phyloP scores from a whole-genome alignment of 2,113 vertebrate species.

The Saiga tatarica region DNA sequence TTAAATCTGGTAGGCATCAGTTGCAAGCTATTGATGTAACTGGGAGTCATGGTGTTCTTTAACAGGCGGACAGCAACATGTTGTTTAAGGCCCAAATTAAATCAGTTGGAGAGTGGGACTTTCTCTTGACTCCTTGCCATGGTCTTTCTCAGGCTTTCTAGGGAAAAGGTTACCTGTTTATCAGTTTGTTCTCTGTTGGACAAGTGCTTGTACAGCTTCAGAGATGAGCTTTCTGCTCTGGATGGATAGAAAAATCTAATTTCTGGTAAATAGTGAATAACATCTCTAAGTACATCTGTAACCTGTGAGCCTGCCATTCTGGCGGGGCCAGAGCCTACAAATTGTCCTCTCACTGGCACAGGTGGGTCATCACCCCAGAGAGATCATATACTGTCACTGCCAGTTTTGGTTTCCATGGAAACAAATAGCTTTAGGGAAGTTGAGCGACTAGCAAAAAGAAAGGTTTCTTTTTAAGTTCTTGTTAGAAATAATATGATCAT shows the following conservation, averaged over 20 bases:
- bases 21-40: neutral
- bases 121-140: neutral
- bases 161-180: neutral
- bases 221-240: neutral
- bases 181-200: neutral
- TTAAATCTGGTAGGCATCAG: neutral
- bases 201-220: neutral
- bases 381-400: neutral
- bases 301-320: neutral
- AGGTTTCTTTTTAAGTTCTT: neutral
- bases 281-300: neutral
- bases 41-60: neutral
- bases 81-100: neutral
- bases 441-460: constrained; percentile 71
- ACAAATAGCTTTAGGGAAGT: constrained; percentile 62
- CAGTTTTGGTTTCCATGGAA: constrained; percentile 74
- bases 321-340: neutral
- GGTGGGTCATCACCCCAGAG: neutral
- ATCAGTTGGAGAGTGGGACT: neutral
- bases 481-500: constrained; percentile 67
- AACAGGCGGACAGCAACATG: neutral
- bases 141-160: neutral
- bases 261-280: neutral
- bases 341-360: neutral
- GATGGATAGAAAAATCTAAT: neutral